Base-by-base conservation (phyloP, 2,888 invertebrate species). In the Podotricha telesiphe region DNA sequence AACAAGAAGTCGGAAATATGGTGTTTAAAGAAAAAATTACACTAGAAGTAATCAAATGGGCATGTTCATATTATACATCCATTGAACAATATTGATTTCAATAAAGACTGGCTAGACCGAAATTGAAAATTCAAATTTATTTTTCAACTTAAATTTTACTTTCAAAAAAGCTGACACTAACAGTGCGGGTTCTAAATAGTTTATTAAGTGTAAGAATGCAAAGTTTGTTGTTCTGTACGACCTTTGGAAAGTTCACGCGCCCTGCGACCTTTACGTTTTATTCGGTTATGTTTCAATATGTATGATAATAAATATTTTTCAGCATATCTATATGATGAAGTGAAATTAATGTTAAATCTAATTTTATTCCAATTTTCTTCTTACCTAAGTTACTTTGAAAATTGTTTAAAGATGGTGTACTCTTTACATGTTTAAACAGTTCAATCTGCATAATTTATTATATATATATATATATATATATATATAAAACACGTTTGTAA, bases 201-300 rank as follows among this genome's bases (percentile, higher is more conserved):
- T 40, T 61, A 45, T 61, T 28, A 66, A 42, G 22, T 42, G 34
- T 47, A 34, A 19, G 22, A 50, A 42, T 50, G 13, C 13, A 20
- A 50, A 51, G 50, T 40, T 40, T 63, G 50, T 50, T 61, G 59
- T 45, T 20, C 59, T 62, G 11, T 59, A 20, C 48, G 42, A 59
- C 51, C 42, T 61, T 61, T 53, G 10, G 34, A 55, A 40, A 63
- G 66, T 69, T 69, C 62, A 62, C 19, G 61, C 61, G 62, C 34
- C 48, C 62, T 62, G 19, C 48, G 62, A 62, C 62, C 62, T 62
- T 62, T 62, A 28, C 17, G 15, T 19, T 37, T 62, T 48, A 48
- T 48, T 48, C 19, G 62, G 37, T 62, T 48, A 17, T 13, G 34
- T 48, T 48, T 48, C 48, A 15, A 48, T 50, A 19, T 48, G 28